These are phyloP conservation scores for Heliconius eleuchia DNA, from an alignment of 1,140 invertebrate genomes.

Conservation along the genomic window DNA sequence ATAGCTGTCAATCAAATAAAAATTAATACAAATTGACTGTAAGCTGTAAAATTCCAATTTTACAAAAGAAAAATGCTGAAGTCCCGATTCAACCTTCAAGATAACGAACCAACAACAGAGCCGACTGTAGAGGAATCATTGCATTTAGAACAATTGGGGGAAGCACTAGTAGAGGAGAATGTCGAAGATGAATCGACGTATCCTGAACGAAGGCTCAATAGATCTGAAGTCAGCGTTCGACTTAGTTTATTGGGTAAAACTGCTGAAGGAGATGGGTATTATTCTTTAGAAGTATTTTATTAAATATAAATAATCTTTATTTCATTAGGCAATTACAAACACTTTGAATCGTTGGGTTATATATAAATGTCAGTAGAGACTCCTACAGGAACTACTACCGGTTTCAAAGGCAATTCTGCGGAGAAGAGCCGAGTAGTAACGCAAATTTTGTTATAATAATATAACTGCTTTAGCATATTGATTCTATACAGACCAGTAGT, in stretches of 20 bases:
- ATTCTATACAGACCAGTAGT: too few relatives aligned
- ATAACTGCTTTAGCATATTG: too few relatives aligned
- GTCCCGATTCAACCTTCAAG: slow-evolving; percentile 56
- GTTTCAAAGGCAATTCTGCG: too few relatives aligned
- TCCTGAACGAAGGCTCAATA: slow-evolving; percentile 47
- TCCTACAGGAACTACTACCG: too few relatives aligned
- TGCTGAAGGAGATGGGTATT: slow-evolving; percentile 69
- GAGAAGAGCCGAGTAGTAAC: too few relatives aligned
- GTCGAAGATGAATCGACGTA: slow-evolving; percentile 32
- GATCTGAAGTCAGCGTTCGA: slow-evolving; percentile 62
- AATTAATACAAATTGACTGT: background rate
- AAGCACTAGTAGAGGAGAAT: slow-evolving; percentile 33
- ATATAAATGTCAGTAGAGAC: too few relatives aligned
- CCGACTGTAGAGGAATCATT: slow-evolving; percentile 6
- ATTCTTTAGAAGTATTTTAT: too few relatives aligned
- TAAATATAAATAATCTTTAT: too few relatives aligned
- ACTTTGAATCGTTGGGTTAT: too few relatives aligned
- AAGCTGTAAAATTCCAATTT: background rate
- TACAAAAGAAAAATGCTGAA: slow-evolving; percentile 50
- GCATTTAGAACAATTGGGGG: slow-evolving; percentile 16
- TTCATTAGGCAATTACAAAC: too few relatives aligned
- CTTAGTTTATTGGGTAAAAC: slow-evolving; percentile 70
- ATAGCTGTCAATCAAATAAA: background rate
- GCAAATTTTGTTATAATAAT: too few relatives aligned
- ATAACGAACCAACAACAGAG: slow-evolving; percentile 26